phyloP scores from a whole-genome alignment of 2,888 invertebrate species.

The Labia minor region DNA sequence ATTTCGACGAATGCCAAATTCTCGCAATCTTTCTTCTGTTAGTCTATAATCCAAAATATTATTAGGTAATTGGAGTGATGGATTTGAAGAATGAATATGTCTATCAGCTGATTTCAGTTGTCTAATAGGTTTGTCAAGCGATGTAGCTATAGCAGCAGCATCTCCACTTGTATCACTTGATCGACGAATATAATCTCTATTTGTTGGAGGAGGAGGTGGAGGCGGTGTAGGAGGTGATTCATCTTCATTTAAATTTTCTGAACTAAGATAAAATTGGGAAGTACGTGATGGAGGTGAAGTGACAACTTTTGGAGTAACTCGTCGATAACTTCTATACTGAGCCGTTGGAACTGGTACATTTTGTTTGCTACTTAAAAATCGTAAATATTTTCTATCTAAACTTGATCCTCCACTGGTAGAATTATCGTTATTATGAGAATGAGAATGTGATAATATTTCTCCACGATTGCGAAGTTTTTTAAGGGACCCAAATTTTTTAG shows the following conservation, averaged over 20 bases:
- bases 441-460: too few species aligned
- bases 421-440: background rate
- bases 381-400: constrained; percentile 58
- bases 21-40: constrained; percentile 24
- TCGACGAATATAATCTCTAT: background rate
- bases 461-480: constrained; percentile 55
- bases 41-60: constrained; percentile 25
- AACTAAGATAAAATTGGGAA: constrained; percentile 15
- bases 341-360: constrained; percentile 62
- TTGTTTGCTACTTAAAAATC: constrained; percentile 41
- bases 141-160: background rate
- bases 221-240: background rate
- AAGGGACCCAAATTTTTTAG: constrained; percentile 57
- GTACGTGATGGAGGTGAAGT: background rate
- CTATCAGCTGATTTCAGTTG: constrained; percentile 15
- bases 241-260: constrained; percentile 16
- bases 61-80: constrained; percentile 22
- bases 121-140: background rate
- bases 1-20: constrained; percentile 22
- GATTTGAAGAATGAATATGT: constrained; percentile 24
- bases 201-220: background rate
- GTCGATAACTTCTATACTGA: constrained; percentile 63
- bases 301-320: constrained; percentile 38
- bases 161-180: background rate
- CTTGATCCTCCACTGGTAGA: constrained; percentile 44